Base-by-base conservation (phyloP, 2,888 invertebrate genomes). In the Pinctada fucata region DNA sequence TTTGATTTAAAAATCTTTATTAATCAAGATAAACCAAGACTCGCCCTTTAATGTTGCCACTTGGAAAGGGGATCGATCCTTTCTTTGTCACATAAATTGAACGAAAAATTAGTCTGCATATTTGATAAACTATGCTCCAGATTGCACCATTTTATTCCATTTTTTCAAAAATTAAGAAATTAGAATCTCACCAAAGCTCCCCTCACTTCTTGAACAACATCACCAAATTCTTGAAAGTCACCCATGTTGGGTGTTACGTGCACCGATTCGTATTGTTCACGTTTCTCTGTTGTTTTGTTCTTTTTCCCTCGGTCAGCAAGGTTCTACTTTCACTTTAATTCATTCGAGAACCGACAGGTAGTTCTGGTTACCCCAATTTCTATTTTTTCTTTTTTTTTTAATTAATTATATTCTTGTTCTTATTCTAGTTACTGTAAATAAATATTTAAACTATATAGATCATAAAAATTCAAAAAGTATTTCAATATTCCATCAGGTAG, bases 151-250 rank as follows among this genome's bases (percentile, higher is more conserved):
- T 31, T 31, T 31, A 31, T 31, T 31, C 31, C 31, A 31, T 31
- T 31, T 31, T 31, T 31, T 31, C 31, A 31, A 31, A 31, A 31
- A 31, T 31, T 31, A 31, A 31, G 31, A 31, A 31, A 31, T 31
- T 31, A 31, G 31, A 31, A 31, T 92, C 94, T 94, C 94, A 98
- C 97, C 91, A 93, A 88, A 47, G 91, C 91, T 51, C 93, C 93
- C 76, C 93, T 87, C 31, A 92, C 90, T 89, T 93, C 93, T 80
- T 93, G 93, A n/a, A 90, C 88, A 58, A 93, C 90, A 82, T 93
- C 97, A 50, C 95, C 95, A 93, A 96, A 98, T 92, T 98, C 98
- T 76, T 98, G 93, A 88, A 96, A 95, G 92, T 97, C 97, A 79
- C 89, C 90, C 90, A 91, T 91, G 16, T 31, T 31, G 0, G 31